Evolutionary conservation across 2,888 invertebrate species (phyloP).

Genomic region (Lasioglossum morio): DNA sequence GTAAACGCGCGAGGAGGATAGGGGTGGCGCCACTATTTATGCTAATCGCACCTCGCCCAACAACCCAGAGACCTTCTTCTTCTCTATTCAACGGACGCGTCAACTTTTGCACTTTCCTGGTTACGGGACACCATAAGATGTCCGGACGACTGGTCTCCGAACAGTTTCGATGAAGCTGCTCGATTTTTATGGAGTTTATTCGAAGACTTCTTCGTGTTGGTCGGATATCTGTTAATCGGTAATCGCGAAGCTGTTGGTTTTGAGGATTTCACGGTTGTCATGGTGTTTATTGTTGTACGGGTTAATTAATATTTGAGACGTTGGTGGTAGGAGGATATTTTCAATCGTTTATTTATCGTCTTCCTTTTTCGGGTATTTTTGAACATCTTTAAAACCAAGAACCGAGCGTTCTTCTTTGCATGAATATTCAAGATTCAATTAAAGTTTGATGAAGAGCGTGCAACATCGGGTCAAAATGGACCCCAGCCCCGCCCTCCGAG

Average conservation of each 20-base stretch:
- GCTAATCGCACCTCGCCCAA: slow-evolving; percentile 62
- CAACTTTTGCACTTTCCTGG: slow-evolving; percentile 22
- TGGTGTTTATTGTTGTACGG: not conserved
- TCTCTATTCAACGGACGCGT: slow-evolving; percentile 3
- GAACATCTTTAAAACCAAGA: not conserved
- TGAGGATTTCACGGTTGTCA: not conserved
- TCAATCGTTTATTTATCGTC: not conserved
- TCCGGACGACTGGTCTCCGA: slow-evolving; percentile 15
- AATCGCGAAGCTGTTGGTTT: not conserved
- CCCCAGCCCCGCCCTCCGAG: not conserved
- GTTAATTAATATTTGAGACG: not conserved
- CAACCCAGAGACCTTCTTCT: not conserved
- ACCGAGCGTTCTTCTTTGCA: not conserved
- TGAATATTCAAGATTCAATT: not conserved
- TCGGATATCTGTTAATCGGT: not conserved
- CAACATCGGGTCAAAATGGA: not conserved
- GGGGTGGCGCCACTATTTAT: slow-evolving; percentile 77
- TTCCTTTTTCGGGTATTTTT: not conserved
- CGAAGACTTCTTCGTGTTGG: no score
- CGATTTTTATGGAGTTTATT: not conserved
- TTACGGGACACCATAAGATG: not conserved
- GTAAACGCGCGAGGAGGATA: slow-evolving; percentile 44
- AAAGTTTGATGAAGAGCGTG: not conserved
- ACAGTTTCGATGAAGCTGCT: not conserved
- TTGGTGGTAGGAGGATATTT: not conserved